Conservation (phyloP, 2,113 vertebrate genomes). For the Sakesphorus luctuosus region DNA sequence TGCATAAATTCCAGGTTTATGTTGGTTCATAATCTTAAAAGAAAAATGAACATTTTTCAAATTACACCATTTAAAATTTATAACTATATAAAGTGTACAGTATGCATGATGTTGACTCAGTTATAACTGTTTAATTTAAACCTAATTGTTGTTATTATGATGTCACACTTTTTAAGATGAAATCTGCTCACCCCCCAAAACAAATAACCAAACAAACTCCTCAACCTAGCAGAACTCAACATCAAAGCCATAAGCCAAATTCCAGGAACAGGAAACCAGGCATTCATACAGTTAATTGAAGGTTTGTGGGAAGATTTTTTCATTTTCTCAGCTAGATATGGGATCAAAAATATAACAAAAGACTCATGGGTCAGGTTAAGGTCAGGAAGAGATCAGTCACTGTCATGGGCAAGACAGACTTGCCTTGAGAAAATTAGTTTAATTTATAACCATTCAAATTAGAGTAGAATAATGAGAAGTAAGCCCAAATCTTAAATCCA, state of each 20-base stretch:
- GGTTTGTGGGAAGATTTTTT: background rate
- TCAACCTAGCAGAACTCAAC: background rate
- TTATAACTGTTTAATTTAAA: background rate
- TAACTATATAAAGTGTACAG: background rate
- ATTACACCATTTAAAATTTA: background rate
- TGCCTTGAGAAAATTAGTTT: background rate
- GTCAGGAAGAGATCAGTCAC: background rate
- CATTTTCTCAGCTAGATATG: background rate
- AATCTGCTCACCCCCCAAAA: background rate
- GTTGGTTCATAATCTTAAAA: background rate
- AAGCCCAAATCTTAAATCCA: background rate
- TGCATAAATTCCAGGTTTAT: background rate
- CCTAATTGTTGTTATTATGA: background rate
- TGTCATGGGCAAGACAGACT: background rate
- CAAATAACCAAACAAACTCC: background rate
- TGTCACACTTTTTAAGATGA: background rate
- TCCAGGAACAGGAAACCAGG: background rate
- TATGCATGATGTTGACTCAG: background rate
- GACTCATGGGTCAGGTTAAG: background rate
- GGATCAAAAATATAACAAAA: background rate
- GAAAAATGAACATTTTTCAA: background rate
- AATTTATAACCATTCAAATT: background rate
- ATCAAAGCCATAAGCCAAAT: background rate
- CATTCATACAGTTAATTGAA: background rate
- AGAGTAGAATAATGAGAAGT: background rate